These are phyloP conservation scores for Agrotis puta DNA, from an alignment of 2,888 invertebrate species.

Conservation along the genomic window DNA sequence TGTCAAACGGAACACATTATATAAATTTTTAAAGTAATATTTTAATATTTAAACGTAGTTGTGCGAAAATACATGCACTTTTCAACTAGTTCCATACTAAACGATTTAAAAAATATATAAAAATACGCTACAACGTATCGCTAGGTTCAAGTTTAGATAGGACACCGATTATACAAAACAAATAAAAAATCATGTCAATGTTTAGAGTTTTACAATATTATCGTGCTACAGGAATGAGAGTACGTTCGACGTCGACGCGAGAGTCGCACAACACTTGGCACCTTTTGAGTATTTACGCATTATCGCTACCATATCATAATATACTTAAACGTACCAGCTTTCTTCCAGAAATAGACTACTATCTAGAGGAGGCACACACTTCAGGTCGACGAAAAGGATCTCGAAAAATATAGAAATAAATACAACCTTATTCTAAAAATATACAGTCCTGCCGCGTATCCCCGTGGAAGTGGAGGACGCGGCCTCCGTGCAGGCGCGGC, in stretches of 20 bases:
- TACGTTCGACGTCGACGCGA: constrained; percentile 73
- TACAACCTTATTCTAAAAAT: constrained; percentile 74
- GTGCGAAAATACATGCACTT: constrained; percentile 61
- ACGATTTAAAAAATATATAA: constrained; percentile 77
- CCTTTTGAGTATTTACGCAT: constrained; percentile 88
- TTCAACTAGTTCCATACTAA: constrained; percentile 69
- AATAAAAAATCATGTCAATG: constrained; percentile 68
- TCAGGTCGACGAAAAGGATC: constrained; percentile 85
- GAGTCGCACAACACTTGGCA: constrained; percentile 77
- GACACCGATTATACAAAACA: constrained; percentile 63
- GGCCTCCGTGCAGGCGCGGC: constrained; percentile 67
- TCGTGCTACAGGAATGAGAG: constrained; percentile 87
- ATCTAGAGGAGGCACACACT: constrained; percentile 85
- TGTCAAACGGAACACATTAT: constrained; percentile 38
- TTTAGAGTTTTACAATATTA: constrained; percentile 79
- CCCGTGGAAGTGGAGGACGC: constrained; percentile 14
- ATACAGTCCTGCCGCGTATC: constrained; percentile 46
- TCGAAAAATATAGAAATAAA: constrained; percentile 85
- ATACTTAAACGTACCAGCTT: constrained; percentile 77
- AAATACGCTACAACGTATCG: constrained; percentile 76
- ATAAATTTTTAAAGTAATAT: constrained; percentile 9
- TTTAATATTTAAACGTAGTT: constrained; percentile 49
- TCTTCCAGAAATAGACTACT: constrained; percentile 74
- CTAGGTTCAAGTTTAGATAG: constrained; percentile 77
- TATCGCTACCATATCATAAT: constrained; percentile 67